phyloP scores from a whole-genome alignment of 1,140 invertebrate genomes.

The Hesperophylax magnus region DNA sequence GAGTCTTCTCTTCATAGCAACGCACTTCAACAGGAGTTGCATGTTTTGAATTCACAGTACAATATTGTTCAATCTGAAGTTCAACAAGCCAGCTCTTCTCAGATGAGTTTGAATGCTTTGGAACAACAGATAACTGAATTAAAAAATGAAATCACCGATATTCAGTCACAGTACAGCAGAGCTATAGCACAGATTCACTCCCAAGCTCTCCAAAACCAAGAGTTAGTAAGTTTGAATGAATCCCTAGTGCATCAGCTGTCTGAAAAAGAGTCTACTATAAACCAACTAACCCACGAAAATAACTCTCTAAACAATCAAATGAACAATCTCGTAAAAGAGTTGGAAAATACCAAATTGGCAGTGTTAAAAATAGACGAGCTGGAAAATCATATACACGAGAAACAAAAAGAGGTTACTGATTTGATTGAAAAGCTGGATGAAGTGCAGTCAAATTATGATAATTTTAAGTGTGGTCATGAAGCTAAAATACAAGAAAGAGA shows the following conservation, averaged over 20 bases:
- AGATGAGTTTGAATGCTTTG: slow-evolving; percentile 3
- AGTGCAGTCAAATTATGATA: slow-evolving; percentile 61
- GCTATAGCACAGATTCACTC: slow-evolving; percentile 36
- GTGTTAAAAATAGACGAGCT: slow-evolving; percentile 63
- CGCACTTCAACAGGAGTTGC: slow-evolving; percentile 31
- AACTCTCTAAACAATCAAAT: slow-evolving; percentile 19
- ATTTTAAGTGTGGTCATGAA: slow-evolving; percentile 67
- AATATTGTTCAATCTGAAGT: slow-evolving; percentile 44
- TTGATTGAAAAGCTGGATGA: slow-evolving; percentile 62
- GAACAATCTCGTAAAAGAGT: slow-evolving; percentile 16
- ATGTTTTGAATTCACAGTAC: slow-evolving; percentile 35
- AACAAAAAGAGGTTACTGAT: slow-evolving; percentile 62
- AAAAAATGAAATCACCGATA: slow-evolving; percentile 4
- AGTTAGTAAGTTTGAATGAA: slow-evolving; percentile 24
- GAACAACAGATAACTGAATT: slow-evolving; percentile 24
- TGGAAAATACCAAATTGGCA: slow-evolving; percentile 34
- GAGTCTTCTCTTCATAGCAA: slow-evolving; percentile 15
- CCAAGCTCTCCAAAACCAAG: slow-evolving; percentile 6
- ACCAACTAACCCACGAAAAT: slow-evolving; percentile 28
- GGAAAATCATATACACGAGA: slow-evolving; percentile 65
- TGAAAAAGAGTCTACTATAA: slow-evolving; percentile 38
- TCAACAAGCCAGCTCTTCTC: slow-evolving; percentile 26
- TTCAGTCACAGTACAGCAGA: background rate
- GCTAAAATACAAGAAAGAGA: slow-evolving; percentile 81
- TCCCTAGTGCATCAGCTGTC: slow-evolving; percentile 27